Conservation (phyloP, 1,140 invertebrate species). For the Limonius californicus region DNA sequence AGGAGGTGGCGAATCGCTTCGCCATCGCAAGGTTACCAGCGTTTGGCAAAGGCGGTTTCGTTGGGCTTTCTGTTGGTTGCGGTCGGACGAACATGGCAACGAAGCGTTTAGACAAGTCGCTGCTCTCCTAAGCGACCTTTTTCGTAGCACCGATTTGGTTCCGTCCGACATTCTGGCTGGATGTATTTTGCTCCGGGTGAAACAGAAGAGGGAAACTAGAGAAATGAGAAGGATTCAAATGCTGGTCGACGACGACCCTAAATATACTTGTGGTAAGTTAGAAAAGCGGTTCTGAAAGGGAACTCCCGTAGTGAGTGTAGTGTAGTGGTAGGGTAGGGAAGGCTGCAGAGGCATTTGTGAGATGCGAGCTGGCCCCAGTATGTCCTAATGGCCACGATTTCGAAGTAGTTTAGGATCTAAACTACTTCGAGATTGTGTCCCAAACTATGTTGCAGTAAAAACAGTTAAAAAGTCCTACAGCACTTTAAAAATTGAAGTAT, state of each 20-base stretch:
- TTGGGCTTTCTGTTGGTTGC: slow-evolving; percentile 73
- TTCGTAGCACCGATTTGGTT: slow-evolving; percentile 80
- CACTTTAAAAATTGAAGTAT: too few species aligned
- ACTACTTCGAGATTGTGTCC: too few species aligned
- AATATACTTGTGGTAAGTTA: slow-evolving; percentile 58
- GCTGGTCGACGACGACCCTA: slow-evolving; percentile 61
- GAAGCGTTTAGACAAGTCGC: slow-evolving; percentile 83
- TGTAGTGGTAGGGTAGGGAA: neutral
- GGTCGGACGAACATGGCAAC: slow-evolving; percentile 71
- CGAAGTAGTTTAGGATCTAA: too few species aligned
- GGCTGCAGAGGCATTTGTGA: too few species aligned
- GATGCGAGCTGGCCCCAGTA: too few species aligned
- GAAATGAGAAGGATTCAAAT: slow-evolving; percentile 66
- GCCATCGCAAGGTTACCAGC: slow-evolving; percentile 59
- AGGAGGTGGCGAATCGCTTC: slow-evolving; percentile 51
- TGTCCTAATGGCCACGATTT: too few species aligned
- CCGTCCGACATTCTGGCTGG: slow-evolving; percentile 86
- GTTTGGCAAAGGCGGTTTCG: slow-evolving; percentile 70
- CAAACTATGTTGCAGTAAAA: too few species aligned
- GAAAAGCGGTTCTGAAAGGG: neutral
- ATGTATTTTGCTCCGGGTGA: slow-evolving; percentile 71
- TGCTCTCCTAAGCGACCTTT: slow-evolving; percentile 70
- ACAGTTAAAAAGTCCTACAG: too few species aligned
- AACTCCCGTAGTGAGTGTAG: too few species aligned
- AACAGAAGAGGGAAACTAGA: slow-evolving; percentile 67